These are phyloP conservation scores for Anagrus nilaparvatae DNA, from an alignment of 1,140 invertebrate species.

Conservation along the genomic window DNA sequence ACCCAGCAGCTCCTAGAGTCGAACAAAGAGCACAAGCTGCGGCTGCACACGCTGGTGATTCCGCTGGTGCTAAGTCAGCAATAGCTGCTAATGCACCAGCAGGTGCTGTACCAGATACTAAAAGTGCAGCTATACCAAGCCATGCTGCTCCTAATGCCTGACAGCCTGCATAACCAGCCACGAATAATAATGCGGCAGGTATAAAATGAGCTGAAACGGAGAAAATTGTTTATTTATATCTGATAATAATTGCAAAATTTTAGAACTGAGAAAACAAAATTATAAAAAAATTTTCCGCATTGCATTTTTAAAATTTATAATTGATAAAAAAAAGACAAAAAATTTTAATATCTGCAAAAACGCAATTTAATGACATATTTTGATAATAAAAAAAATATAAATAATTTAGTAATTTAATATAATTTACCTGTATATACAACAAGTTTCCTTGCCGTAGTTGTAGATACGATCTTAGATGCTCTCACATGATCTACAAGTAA, in stretches of 20 bases:
- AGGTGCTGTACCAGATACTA: conserved; percentile 47
- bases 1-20: conserved; percentile 46
- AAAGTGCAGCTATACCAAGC: conserved; percentile 46
- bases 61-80: conserved; percentile 46
- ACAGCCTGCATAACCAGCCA: conserved; percentile 49
- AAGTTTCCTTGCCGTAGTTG: conserved; percentile 48
- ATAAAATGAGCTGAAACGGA: conserved; percentile 46
- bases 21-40: conserved; percentile 49
- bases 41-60: conserved; percentile 40
- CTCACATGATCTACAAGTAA: conserved; percentile 48
- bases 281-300: too few relatives aligned
- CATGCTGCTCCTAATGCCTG: conserved; percentile 49
- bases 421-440: conserved; percentile 48
- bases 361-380: not conserved
- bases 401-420: conserved; percentile 10
- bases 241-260: too few relatives aligned
- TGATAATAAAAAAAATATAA: not conserved
- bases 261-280: too few relatives aligned
- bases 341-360: not conserved
- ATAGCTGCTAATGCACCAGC: conserved; percentile 48
- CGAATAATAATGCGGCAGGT: conserved; percentile 48
- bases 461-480: conserved; percentile 45
- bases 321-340: too few relatives aligned
- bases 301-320: too few relatives aligned
- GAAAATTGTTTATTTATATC: not conserved